Percentiles rank a stretch among this genome's conserved stretches.
Conservation (phyloP, 2,888 invertebrate genomes). For the Pachydiplax longipennis region DNA sequence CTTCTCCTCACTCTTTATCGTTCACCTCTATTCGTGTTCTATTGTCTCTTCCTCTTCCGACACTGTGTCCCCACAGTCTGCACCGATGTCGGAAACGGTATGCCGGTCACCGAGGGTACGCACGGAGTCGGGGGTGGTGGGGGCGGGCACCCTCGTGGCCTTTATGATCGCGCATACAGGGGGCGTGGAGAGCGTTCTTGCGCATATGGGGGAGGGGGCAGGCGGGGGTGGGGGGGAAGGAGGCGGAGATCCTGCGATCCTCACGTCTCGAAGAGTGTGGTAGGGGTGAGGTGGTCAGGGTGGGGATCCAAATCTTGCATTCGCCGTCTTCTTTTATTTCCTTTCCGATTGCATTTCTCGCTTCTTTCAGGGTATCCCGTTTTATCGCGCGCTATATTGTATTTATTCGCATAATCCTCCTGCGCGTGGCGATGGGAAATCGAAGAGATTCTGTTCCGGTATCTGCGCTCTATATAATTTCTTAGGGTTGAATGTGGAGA, state of each 20-base stretch:
- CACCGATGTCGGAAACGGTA: neutral
- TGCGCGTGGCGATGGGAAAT: neutral
- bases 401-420: neutral
- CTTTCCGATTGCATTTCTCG: neutral
- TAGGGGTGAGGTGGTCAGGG: no score
- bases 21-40: neutral
- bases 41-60: neutral
- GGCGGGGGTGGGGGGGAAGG: neutral
- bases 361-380: neutral
- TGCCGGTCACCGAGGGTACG: neutral
- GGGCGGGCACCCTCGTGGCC: constrained; percentile 36
- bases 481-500: no score
- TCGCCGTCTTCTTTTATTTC: neutral
- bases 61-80: neutral
- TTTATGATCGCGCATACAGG: constrained; percentile 23
- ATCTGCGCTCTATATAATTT: no score
- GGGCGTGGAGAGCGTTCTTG: constrained; percentile 26
- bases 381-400: neutral
- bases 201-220: neutral
- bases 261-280: neutral
- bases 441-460: neutral
- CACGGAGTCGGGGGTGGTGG: neutral
- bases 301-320: neutral
- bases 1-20: neutral
- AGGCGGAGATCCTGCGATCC: neutral